Base-by-base conservation (phyloP, 2,888 invertebrate genomes). In the Allygus modestus region DNA sequence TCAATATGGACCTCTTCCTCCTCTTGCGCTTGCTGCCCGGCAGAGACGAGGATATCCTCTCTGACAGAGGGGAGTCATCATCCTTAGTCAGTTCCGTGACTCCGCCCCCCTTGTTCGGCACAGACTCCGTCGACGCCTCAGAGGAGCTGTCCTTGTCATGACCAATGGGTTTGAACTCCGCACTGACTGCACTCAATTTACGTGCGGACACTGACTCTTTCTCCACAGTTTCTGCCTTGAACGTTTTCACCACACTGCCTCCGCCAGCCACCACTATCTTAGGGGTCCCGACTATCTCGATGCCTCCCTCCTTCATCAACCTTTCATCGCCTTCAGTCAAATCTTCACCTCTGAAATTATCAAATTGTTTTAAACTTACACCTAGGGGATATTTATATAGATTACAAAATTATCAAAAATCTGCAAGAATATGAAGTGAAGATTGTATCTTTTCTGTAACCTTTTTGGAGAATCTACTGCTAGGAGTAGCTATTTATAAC, bases 1-100 rank as follows among this genome's bases (percentile, higher is more conserved):
- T 96, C 90, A 95, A 94, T 87, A 94, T 92, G 46, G 94, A 94
- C 92, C 94, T 96, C 91, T 95, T 94, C 87, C 96, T 94, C 83
- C 96, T 94, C 90, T 95, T 96, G 90, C 96, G 95, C 89, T 96
- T 96, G 73, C 84, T 86, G 20, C 81, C 85, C 28, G 61, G 87
- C 41, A 89, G 89, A 9, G 90, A 90, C 51, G 90, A 90, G 2
- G 88, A 89, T 54, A 86, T 89, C 83, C 89, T 90, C 86, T 91
- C 91, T 26, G 89, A 54, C 15, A 75, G 84, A 4, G 75, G 61
- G 0, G 84, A 46, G 17, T 82, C 75, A 26, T 84, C 87, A 20
- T 84, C 87, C 84, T 85, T 86, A 65, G 26, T 82, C 26, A 86
- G 84, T 61, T 87, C 87, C 17, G 82, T 84, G 31, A 77, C 73